Conservation (phyloP, 1,140 invertebrate genomes). For the Drosophila seguyi region DNA sequence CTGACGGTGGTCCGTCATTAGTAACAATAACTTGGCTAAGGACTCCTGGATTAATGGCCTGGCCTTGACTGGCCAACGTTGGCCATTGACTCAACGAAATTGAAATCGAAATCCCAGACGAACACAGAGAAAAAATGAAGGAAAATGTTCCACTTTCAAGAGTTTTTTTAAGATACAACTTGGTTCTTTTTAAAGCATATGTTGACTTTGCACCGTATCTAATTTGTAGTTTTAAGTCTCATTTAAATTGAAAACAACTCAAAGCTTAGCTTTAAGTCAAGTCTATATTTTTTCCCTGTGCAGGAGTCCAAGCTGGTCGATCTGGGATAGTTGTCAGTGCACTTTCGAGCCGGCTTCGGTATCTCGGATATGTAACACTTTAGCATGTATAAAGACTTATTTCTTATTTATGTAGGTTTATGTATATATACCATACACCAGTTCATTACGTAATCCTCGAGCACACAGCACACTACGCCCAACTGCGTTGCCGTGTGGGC, state of each 20-base stretch:
- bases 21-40: conserved; percentile 66
- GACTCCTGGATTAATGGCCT: conserved; percentile 42
- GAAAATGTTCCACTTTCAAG: too few relatives aligned
- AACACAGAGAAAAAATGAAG: not conserved
- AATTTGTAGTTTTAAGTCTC: not conserved
- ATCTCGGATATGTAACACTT: conserved; percentile 75
- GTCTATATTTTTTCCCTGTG: not conserved
- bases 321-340: conserved; percentile 81
- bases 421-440: conserved; percentile 27
- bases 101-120: conserved; percentile 34
- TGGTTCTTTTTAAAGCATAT: too few relatives aligned
- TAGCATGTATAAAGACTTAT: conserved; percentile 62
- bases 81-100: conserved; percentile 59
- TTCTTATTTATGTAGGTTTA: conserved; percentile 42
- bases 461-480: conserved; percentile 63
- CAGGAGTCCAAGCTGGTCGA: conserved; percentile 18
- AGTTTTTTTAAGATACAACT: too few relatives aligned
- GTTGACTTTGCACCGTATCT: not conserved
- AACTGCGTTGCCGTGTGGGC: conserved; percentile 60
- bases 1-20: conserved; percentile 53
- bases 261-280: not conserved
- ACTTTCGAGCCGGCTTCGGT: conserved; percentile 65
- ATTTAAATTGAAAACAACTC: not conserved
- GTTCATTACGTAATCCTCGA: conserved; percentile 67
- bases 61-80: conserved; percentile 44